Conservation (phyloP, 2,797 vertebrate genomes). For the Serranus cabrilla region DNA sequence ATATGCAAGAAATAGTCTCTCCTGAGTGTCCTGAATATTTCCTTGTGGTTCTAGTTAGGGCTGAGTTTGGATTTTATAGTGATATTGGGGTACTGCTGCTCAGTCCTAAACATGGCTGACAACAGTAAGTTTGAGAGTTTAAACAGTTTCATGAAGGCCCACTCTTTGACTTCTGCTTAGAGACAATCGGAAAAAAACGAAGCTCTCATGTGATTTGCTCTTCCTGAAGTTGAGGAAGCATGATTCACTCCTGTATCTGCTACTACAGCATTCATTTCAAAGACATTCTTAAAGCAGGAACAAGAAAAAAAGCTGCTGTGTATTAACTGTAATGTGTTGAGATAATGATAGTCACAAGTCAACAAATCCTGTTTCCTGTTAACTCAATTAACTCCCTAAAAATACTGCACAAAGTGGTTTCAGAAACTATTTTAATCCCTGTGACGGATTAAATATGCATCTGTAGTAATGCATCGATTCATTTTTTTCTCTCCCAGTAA, state of each 20-base stretch:
- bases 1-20: not conserved
- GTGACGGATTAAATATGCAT: not conserved
- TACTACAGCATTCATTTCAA: not conserved
- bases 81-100: not conserved
- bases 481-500: not conserved
- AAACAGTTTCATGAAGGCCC: not conserved
- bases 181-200: not conserved
- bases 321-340: not conserved
- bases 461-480: not conserved
- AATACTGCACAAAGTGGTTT: not conserved
- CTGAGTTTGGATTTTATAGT: not conserved
- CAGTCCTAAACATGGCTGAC: not conserved
- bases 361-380: not conserved
- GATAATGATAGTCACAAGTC: not conserved
- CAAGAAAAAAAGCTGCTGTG: not conserved
- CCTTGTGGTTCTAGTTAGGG: not conserved
- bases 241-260: conserved; percentile 7
- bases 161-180: not conserved
- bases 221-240: not conserved
- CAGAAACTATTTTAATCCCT: not conserved
- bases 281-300: not conserved
- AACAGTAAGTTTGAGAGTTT: not conserved
- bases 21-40: not conserved
- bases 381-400: too few relatives aligned
- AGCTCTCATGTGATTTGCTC: not conserved